phyloP scores from a whole-genome alignment of 2,888 invertebrate species.

The Oasisia sp. region DNA sequence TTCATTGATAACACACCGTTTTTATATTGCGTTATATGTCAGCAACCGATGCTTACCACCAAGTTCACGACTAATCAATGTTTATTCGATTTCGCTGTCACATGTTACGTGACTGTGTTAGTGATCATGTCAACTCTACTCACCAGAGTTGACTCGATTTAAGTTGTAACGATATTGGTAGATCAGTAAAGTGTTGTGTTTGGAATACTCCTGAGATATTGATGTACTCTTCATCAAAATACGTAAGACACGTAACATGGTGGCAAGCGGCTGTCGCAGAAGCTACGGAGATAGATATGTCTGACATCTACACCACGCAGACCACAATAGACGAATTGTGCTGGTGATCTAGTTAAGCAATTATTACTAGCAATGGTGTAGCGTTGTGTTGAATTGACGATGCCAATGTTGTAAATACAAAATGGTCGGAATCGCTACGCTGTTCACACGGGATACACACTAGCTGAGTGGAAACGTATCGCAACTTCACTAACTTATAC shows the following conservation, averaged over 20 bases:
- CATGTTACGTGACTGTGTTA: background rate
- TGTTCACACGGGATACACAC: background rate
- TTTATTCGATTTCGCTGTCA: no score
- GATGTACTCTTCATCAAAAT: background rate
- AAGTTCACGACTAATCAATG: no score
- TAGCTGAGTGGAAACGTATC: background rate
- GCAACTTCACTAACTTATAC: no score
- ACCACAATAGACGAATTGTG: background rate
- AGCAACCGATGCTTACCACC: no score
- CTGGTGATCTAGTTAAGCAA: background rate
- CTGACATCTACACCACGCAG: background rate
- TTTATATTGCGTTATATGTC: no score
- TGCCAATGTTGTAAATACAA: background rate
- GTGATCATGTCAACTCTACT: background rate
- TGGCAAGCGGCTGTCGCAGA: background rate
- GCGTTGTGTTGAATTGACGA: background rate
- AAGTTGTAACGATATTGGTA: background rate
- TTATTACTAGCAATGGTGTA: no score
- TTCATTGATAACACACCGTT: no score
- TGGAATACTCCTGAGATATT: background rate
- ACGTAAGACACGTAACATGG: background rate
- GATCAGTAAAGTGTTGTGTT: background rate
- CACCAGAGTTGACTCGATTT: background rate
- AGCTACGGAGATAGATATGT: background rate
- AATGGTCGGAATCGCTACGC: background rate